Conservation (phyloP, 2,113 vertebrate species). For the Dunckerocampus dactyliophorus region DNA sequence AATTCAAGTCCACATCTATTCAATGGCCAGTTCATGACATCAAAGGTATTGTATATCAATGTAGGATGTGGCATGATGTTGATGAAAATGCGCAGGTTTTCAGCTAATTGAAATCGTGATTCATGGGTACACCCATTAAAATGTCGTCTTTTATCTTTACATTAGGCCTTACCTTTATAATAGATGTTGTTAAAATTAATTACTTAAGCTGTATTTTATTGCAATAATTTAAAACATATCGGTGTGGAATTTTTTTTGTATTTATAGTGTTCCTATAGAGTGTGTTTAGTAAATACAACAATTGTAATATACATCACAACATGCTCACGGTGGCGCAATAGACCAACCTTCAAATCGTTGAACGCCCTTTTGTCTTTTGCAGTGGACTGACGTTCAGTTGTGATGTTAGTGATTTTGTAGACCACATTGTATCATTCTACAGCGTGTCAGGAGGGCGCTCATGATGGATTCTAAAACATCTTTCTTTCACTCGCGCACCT, state of each 20-base stretch:
- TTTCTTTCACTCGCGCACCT: not conserved
- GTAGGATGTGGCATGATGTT: too few species aligned
- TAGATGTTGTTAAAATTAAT: too few species aligned
- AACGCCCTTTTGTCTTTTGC: not conserved
- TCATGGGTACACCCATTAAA: too few species aligned
- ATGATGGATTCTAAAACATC: constrained; percentile 2
- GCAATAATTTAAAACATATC: not conserved
- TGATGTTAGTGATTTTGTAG: not conserved
- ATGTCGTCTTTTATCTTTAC: too few species aligned
- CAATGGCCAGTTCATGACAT: too few species aligned
- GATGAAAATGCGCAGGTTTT: too few species aligned
- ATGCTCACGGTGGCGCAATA: constrained; percentile 51
- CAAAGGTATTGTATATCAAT: too few species aligned
- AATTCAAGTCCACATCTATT: too few species aligned
- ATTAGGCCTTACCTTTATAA: too few species aligned
- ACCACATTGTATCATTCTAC: not conserved
- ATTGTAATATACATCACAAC: not conserved
- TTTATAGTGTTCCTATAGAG: not conserved
- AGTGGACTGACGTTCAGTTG: not conserved
- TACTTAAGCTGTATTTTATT: too few species aligned
- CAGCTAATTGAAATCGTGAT: too few species aligned
- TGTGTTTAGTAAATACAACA: not conserved
- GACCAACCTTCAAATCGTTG: constrained; percentile 8
- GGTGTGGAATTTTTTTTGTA: not conserved
- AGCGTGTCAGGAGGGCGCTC: not conserved